Conservation (phyloP, 2,113 vertebrate genomes). For the Alethe castanea region DNA sequence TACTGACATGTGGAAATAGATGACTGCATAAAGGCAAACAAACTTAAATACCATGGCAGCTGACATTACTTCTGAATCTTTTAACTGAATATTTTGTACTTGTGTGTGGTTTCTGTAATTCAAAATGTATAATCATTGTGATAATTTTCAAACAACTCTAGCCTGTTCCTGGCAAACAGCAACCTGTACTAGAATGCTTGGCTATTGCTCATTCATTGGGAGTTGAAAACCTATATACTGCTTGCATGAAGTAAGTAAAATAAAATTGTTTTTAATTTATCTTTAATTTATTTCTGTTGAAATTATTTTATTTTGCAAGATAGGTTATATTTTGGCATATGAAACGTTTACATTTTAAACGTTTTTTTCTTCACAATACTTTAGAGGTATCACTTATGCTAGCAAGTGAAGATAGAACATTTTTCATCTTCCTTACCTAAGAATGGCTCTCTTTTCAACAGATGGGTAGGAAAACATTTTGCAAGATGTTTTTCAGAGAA, state of each 20-base stretch:
- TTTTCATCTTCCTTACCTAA: conserved; percentile 30
- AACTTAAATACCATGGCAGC: not conserved
- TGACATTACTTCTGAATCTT: not conserved
- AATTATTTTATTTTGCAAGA: not conserved
- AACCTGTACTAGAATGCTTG: conserved; percentile 85
- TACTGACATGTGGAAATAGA: not conserved
- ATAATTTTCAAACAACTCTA: conserved; percentile 66
- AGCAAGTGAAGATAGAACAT: not conserved
- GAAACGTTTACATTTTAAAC: not conserved
- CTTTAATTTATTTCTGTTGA: not conserved
- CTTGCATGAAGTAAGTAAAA: conserved; percentile 83
- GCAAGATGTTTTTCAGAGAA: conserved; percentile 90
- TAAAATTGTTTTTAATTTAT: not conserved
- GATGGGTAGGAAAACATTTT: conserved; percentile 89
- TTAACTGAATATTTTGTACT: not conserved
- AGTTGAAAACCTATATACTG: conserved; percentile 80
- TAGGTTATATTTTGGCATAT: not conserved
- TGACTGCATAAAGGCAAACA: not conserved
- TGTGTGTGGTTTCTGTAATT: not conserved
- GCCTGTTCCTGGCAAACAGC: conserved; percentile 83
- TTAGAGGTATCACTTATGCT: not conserved
- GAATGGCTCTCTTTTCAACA: conserved; percentile 62
- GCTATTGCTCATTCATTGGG: conserved; percentile 85
- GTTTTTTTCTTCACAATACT: not conserved
- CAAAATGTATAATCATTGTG: not conserved